Conservation (phyloP, 2,888 invertebrate species). For the Calephelis perditalis region DNA sequence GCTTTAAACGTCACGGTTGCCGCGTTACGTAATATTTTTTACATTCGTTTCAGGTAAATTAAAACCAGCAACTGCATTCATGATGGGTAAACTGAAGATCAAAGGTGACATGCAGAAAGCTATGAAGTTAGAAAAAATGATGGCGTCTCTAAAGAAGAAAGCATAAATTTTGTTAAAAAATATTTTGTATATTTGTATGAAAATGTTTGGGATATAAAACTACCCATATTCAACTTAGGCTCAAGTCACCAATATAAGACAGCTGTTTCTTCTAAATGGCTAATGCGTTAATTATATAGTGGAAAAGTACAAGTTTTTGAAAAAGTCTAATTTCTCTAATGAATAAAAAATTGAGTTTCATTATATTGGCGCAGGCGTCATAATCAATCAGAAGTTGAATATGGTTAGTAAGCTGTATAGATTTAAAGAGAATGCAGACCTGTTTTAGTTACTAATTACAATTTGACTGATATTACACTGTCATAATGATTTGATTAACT, state of each 20-base stretch:
- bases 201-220: too few species aligned
- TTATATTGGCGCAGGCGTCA: too few species aligned
- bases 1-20: too few species aligned
- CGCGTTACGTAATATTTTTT: too few species aligned
- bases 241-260: too few species aligned
- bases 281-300: too few species aligned
- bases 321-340: too few species aligned
- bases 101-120: conserved; percentile 95
- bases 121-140: conserved; percentile 94
- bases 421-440: not conserved
- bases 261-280: too few species aligned
- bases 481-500: not conserved
- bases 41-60: conserved; percentile 82
- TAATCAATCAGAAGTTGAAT: not conserved
- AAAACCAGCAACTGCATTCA: conserved; percentile 95
- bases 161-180: conserved; percentile 37
- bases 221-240: too few species aligned
- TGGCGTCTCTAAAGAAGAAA: conserved; percentile 87
- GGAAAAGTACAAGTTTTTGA: not conserved
- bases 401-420: not conserved
- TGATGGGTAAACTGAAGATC: conserved; percentile 97
- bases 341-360: too few species aligned
- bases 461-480: conserved; percentile 6
- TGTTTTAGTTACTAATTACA: conserved; percentile 1
- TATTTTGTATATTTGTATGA: conserved; percentile 13